phyloP scores from a whole-genome alignment of 2,797 vertebrate species.

The Chiloscyllium punctatum region DNA sequence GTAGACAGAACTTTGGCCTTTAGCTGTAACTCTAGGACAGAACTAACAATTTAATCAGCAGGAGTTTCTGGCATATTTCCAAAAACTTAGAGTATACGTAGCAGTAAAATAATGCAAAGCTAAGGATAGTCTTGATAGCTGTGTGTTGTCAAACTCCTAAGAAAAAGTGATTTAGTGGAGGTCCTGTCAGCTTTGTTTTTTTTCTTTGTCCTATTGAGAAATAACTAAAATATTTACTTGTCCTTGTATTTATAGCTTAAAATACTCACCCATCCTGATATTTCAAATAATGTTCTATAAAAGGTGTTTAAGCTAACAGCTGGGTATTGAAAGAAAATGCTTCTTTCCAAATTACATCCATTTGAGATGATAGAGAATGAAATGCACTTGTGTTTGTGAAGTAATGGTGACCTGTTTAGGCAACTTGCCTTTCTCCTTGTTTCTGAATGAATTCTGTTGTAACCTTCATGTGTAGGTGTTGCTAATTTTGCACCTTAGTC shows the following conservation, averaged over 20 bases:
- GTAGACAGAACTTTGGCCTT: conserved; percentile 26
- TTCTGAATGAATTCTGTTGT: neutral
- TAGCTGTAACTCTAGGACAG: conserved; percentile 36
- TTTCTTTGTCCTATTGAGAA: neutral
- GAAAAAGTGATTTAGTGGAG: neutral
- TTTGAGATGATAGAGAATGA: neutral
- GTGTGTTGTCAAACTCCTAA: neutral
- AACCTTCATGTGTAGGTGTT: neutral
- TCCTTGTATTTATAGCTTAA: neutral
- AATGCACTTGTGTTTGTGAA: neutral
- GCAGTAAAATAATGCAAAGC: conserved; percentile 23
- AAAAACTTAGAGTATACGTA: neutral
- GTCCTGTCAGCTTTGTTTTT: neutral
- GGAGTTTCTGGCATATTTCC: conserved; percentile 5
- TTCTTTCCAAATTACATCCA: neutral
- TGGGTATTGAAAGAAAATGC: neutral
- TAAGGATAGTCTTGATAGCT: conserved; percentile 1
- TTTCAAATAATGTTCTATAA: neutral
- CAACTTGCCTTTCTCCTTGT: neutral
- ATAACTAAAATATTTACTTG: conserved; percentile 12
- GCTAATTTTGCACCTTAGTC: neutral
- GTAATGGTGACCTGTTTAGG: neutral
- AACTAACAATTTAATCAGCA: conserved; percentile 35
- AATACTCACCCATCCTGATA: neutral
- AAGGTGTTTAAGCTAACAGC: neutral